Base-by-base conservation (phyloP, 2,113 vertebrate genomes). In the Odontesthes bonariensis region DNA sequence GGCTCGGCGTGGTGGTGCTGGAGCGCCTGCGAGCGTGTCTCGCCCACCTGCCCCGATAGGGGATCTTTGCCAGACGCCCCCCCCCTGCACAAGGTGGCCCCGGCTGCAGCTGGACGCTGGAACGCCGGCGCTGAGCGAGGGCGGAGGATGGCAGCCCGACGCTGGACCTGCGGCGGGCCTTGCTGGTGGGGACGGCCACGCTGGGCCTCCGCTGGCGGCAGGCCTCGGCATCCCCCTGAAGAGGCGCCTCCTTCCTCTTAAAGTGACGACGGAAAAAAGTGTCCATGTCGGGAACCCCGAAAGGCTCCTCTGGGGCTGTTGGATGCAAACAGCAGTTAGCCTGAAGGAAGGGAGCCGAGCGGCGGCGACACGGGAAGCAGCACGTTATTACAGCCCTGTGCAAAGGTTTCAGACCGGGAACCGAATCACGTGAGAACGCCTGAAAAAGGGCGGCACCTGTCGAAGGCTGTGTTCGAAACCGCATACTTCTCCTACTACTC, bases 181-280 rank as follows among this genome's bases (percentile, higher is more conserved):
- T 97, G 83, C 97, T 92, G 0, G 95, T 95, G 20, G 96, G 95
- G 72, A 98, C 79, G 0, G 95, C 93, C 62, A 96, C 90, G 0
- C 87, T 69, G 38, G 88, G 90, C 0, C 95, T 89, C 68, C 86
- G 69, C 42, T 85, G 90, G 44, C 73, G 76, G 70, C 73, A 78
- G 58, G 75, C 54, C 2, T 71, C 61, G 2, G 38, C 14, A 0
- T 83, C 76, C 7, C 13, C 51, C 42, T 46, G 81, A n/a, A 74
- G 61, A 3, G 59, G 60, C 0, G 53, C 60, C 0, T 91, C 84
- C 86, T 95, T 97, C 91, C 90, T 92, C 85, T 87, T 94, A 73
- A 98, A 98, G 86, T 96, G 97, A 59, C 94, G 94, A 64, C 94
- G 95, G 86, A 98, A 96, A 93, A 98, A 99, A 3, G 92, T 95